These are phyloP conservation scores for Microchirus variegatus DNA, from an alignment of 2,797 vertebrate genomes.

Conservation along the genomic window DNA sequence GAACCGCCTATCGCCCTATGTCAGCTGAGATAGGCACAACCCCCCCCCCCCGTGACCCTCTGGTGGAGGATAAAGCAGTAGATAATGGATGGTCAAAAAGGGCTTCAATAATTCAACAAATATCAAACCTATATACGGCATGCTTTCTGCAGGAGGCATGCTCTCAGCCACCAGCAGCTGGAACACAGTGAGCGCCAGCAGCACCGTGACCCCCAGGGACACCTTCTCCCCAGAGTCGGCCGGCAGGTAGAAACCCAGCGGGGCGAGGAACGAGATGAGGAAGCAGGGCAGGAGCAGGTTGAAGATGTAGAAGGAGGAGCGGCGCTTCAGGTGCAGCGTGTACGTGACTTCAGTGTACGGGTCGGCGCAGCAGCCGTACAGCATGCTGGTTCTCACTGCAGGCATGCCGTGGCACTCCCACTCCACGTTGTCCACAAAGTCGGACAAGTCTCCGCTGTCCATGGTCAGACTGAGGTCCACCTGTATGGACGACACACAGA, in stretches of 20 bases:
- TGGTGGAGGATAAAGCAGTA: no score
- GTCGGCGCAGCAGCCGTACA: constrained; percentile 96
- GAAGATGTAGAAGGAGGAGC: constrained; percentile 96
- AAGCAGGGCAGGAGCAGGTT: constrained; percentile 95
- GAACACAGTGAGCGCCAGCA: constrained; percentile 96
- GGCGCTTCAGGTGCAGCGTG: constrained; percentile 92
- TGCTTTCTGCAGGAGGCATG: constrained; percentile 97
- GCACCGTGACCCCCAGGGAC: constrained; percentile 94
- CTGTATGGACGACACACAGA: constrained; percentile 40
- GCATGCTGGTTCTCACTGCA: constrained; percentile 91
- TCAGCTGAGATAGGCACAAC: no score
- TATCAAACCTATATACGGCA: constrained; percentile 90
- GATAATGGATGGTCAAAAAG: no score
- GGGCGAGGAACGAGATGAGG: constrained; percentile 96
- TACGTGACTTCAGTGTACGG: constrained; percentile 97
- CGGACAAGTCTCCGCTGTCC: constrained; percentile 92
- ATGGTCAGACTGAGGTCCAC: constrained; percentile 91
- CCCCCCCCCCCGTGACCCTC: no score
- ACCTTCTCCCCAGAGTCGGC: constrained; percentile 98
- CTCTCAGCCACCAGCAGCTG: constrained; percentile 98
- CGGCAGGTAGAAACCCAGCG: constrained; percentile 95
- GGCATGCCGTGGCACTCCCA: constrained; percentile 99
- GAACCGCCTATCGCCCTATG: no score
- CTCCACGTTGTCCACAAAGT: constrained; percentile 96
- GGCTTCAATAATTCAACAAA: background rate